Base-by-base conservation (phyloP, 2,888 invertebrate species). In the Pegoplata infirma region DNA sequence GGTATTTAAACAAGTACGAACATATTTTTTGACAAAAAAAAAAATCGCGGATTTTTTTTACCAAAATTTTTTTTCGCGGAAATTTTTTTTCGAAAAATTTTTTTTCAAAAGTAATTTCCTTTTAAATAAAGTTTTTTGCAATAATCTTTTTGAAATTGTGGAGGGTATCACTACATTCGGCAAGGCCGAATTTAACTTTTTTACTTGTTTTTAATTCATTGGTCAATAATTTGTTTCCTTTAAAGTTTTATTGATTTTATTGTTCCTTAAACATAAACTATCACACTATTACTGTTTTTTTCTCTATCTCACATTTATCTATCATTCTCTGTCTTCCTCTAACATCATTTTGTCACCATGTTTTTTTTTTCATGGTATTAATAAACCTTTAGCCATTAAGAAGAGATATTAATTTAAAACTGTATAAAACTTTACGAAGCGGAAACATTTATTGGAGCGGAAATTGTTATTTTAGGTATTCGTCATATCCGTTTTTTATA, bases 401-500 rank as follows among this genome's bases (percentile, higher is more conserved):
- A n/a, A n/a, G n/a, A 40, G n/a, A 40, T 47, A 71, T 78, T 59
- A 71, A 76, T 80, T 76, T 63, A 55, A 78, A 80, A 78, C 36
- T 46, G 69, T 71, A 59, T 44, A 71, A 58, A 77, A 73, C 72
- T 81, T 73, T 71, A 56, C 71, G 73, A 82, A 79, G 82, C 69
- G 82, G 82, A 82, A 82, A 81, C 61, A 44, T 81, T 82, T 81
- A 82, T 81, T 80, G 55, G 81, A 80, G 82, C 81, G 82, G 82
- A 82, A 82, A 80, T 80, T 82, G 77, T 79, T 82, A 80, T 82
- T 81, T 81, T 82, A 61, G 73, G 76, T 63, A 53, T 80, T 68
- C 49, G 66, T 69, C 64, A 66, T 49, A 74, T 75, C 36, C n/a
- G 36, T 40, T 40, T 40, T n/a, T 36, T 6, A 25, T 25, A 25